A percentile compares a stretch with the other conserved stretches of the same genome.
These are phyloP conservation scores for Borostomias antarcticus DNA, from an alignment of 2,797 vertebrate species.

Conservation along the genomic window DNA sequence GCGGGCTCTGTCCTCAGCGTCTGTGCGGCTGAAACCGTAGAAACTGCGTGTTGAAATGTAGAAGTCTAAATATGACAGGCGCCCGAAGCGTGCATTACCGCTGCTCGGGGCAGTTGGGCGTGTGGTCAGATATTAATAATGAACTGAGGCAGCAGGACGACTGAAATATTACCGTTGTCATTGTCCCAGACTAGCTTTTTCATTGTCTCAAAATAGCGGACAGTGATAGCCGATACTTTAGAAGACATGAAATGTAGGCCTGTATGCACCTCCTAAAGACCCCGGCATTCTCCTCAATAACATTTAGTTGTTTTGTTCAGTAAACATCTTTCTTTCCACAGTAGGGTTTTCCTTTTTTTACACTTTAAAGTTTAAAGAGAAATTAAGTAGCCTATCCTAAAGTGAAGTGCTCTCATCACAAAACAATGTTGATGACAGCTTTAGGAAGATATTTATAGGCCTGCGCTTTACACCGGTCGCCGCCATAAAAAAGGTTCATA, in stretches of 20 bases:
- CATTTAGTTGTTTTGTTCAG: too few species aligned
- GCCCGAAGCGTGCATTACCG: constrained; percentile 64
- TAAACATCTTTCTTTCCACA: too few species aligned
- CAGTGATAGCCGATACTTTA: constrained; percentile 45
- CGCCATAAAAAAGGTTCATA: too few species aligned
- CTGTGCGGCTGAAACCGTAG: constrained; percentile 80
- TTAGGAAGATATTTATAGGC: too few species aligned
- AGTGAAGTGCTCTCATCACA: too few species aligned
- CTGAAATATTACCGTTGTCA: constrained; percentile 73
- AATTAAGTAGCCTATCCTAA: too few species aligned
- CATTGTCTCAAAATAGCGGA: constrained; percentile 62
- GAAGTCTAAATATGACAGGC: constrained; percentile 79
- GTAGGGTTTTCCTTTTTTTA: too few species aligned
- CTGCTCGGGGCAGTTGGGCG: constrained; percentile 54
- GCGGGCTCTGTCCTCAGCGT: constrained; percentile 61
- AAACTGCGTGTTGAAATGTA: constrained; percentile 77
- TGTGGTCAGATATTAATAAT: constrained; percentile 82
- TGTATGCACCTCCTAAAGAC: neutral
- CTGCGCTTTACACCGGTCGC: too few species aligned
- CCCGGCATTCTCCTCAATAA: too few species aligned
- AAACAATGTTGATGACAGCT: too few species aligned
- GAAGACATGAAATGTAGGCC: neutral
- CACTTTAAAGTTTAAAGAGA: too few species aligned
- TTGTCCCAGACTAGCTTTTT: constrained; percentile 54
- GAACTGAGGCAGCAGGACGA: constrained; percentile 65